Evolutionary conservation across 2,888 invertebrate species (phyloP).

Genomic region (Thecophora atra): DNA sequence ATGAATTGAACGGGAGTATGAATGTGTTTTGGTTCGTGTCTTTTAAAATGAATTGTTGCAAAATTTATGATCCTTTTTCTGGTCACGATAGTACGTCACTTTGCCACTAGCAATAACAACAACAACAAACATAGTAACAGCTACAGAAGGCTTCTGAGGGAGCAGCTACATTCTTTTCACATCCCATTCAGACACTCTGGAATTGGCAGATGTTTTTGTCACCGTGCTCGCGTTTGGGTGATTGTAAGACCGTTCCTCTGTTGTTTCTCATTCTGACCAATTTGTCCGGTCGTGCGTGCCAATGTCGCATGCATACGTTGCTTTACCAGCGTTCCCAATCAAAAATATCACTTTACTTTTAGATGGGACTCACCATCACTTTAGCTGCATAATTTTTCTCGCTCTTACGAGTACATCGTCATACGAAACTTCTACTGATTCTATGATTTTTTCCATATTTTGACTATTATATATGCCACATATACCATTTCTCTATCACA

Average conservation of each 20-base stretch:
- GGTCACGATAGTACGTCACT: conserved; percentile 30
- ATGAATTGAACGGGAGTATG: background rate
- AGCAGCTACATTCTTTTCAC: too few relatives aligned
- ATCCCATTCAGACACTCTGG: background rate
- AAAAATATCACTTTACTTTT: conserved; percentile 21
- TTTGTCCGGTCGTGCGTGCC: too few relatives aligned
- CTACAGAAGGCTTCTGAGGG: background rate
- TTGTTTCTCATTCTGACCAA: background rate
- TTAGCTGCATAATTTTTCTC: too few relatives aligned
- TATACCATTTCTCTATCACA: too few relatives aligned
- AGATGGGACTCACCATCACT: background rate
- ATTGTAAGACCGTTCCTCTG: background rate
- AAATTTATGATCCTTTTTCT: conserved; percentile 40
- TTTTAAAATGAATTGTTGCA: conserved; percentile 38
- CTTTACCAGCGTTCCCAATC: conserved; percentile 19
- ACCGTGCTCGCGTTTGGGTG: background rate
- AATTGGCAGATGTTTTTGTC: conserved; percentile 7
- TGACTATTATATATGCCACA: too few relatives aligned
- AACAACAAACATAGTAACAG: background rate
- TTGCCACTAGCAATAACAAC: conserved; percentile 16
- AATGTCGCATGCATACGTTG: too few relatives aligned
- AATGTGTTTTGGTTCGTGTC: background rate
- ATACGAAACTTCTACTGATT: too few relatives aligned
- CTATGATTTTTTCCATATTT: too few relatives aligned
- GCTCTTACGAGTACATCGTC: too few relatives aligned